A percentile compares a stretch with the other conserved stretches of the same genome.
Evolutionary conservation across 2,113 vertebrate species (phyloP).

Genomic region (Sarotherodon lohbergeri): DNA sequence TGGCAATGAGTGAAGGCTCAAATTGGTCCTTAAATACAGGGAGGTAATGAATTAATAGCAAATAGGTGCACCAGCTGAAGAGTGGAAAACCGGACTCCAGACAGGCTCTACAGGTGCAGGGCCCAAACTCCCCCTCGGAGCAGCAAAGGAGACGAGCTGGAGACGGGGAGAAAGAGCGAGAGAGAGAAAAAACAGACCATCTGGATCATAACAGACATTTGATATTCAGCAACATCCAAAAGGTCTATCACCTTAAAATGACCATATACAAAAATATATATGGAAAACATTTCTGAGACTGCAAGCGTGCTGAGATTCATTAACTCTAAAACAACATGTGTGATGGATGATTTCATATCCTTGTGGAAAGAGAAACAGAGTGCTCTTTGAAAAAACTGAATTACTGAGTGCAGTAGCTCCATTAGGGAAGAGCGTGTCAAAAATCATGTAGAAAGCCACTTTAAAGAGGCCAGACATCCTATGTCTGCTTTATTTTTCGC

Average conservation of each 20-base stretch:
- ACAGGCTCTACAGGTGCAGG: not conserved
- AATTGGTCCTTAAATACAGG: not conserved
- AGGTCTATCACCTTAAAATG: not conserved
- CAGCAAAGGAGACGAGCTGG: not conserved
- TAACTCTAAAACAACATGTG: constrained; percentile 46
- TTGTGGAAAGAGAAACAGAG: constrained; percentile 40
- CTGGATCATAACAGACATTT: not conserved
- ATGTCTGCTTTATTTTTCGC: not conserved
- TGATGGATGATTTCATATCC: constrained; percentile 45
- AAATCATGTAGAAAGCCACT: constrained; percentile 20
- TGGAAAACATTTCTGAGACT: not conserved
- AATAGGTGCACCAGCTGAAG: not conserved
- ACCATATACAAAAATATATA: not conserved
- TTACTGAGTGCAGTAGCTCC: constrained; percentile 30
- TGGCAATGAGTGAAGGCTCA: not conserved
- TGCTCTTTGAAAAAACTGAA: constrained; percentile 38
- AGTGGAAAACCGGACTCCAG: not conserved
- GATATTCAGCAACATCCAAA: not conserved
- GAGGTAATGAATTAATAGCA: not conserved
- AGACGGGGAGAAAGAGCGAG: not conserved
- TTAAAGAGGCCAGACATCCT: constrained; percentile 17
- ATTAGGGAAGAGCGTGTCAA: constrained; percentile 36
- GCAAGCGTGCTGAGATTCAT: constrained; percentile 28
- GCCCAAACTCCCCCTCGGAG: not conserved
- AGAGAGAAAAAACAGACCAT: fast-evolving